phyloP scores from a whole-genome alignment of 1,140 invertebrate genomes.

The Drosophila navojoa region DNA sequence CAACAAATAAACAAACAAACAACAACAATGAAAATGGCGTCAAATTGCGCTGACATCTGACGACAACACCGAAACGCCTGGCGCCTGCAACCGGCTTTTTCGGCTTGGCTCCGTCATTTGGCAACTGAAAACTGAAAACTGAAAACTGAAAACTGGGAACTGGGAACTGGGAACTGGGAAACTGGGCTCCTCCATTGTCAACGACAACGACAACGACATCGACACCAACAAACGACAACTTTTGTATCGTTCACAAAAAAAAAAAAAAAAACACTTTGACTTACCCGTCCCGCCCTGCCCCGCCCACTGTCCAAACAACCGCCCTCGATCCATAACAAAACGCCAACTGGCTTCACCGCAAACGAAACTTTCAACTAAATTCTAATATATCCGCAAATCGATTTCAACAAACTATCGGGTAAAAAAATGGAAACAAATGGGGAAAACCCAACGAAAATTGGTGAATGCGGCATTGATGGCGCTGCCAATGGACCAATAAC shows the following conservation, averaged over 20 bases:
- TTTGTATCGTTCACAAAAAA: constrained; percentile 31
- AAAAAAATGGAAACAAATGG: constrained; percentile 16
- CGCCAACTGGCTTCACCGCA: constrained; percentile 36
- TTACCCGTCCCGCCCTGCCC: too few species aligned
- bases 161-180: background rate
- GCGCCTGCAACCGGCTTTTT: constrained; percentile 16
- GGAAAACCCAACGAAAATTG: constrained; percentile 54
- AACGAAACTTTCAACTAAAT: constrained; percentile 59
- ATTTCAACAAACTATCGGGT: constrained; percentile 46
- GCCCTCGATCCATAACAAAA: constrained; percentile 5
- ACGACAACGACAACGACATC: constrained; percentile 64
- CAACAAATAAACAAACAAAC: constrained; percentile 10
- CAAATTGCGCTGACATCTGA: constrained; percentile 83
- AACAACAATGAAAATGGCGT: constrained; percentile 76
- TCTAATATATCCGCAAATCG: constrained; percentile 72
- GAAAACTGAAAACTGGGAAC: constrained; percentile 1
- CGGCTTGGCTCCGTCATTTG: constrained; percentile 2
- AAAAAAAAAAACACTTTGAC: background rate
- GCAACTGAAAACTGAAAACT: constrained; percentile 8
- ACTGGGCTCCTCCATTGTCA: constrained; percentile 56
- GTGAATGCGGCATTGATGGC: constrained; percentile 44
- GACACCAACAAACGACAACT: constrained; percentile 44
- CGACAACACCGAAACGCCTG: constrained; percentile 53
- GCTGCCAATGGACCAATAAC: constrained; percentile 14
- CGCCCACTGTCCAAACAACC: background rate